Evolutionary conservation across 2,113 vertebrate species (phyloP).

Genomic region (Psittacula cyanocephala): DNA sequence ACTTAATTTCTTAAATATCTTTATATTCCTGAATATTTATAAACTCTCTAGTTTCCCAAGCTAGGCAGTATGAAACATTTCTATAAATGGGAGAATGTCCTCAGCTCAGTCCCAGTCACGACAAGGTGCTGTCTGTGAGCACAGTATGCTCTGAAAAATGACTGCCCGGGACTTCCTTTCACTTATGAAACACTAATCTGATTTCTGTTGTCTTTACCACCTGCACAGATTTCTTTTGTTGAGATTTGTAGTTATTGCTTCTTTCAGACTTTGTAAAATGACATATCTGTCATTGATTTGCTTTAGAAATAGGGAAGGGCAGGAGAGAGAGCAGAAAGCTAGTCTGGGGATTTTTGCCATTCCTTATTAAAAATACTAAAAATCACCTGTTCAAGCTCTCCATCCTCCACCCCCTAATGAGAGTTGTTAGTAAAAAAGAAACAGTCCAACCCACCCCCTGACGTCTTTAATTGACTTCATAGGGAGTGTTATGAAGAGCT

Average conservation of each 20-base stretch:
- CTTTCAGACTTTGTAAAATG: neutral
- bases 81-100: neutral
- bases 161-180: neutral
- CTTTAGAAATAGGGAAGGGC: neutral
- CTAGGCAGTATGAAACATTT: neutral
- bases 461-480: slow-evolving; percentile 77
- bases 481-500: slow-evolving; percentile 70
- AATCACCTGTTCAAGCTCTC: slow-evolving; percentile 53
- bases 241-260: neutral
- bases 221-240: neutral
- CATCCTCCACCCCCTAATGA: slow-evolving; percentile 37
- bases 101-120: neutral
- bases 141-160: neutral
- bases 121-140: neutral
- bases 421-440: slow-evolving; percentile 59
- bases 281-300: neutral
- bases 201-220: neutral
- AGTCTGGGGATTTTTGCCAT: neutral
- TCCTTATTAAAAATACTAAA: slow-evolving; percentile 26
- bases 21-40: neutral
- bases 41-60: neutral
- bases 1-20: neutral
- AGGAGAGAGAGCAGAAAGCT: neutral
- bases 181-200: neutral
- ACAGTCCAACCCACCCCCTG: slow-evolving; percentile 62